phyloP scores from a whole-genome alignment of 2,888 invertebrate genomes.

The Xylocampa areola region DNA sequence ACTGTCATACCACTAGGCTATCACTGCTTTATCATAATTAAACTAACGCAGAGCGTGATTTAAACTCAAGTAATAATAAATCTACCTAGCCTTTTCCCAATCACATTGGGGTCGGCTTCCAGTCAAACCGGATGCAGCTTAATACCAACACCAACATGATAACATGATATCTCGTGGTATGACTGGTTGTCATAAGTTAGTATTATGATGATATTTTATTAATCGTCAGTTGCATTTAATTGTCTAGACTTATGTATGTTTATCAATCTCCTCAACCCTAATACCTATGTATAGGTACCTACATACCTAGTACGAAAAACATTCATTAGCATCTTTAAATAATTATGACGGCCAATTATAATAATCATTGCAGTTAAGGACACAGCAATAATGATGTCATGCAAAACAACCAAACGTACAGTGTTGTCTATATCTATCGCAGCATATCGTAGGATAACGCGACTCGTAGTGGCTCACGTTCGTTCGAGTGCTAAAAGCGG shows the following conservation, averaged over 20 bases:
- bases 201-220: no score
- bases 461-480: constrained; percentile 73
- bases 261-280: background rate
- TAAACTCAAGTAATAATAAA: no score
- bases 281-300: background rate
- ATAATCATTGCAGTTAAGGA: constrained; percentile 16
- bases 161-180: no score
- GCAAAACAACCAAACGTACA: constrained; percentile 73
- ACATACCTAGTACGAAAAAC: background rate
- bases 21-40: no score
- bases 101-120: no score
- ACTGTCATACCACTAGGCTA: no score
- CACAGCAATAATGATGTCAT: constrained; percentile 77
- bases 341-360: constrained; percentile 26
- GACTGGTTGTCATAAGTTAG: no score
- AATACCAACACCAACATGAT: no score
- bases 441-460: constrained; percentile 53
- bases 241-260: no score
- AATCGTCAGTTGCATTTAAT: background rate
- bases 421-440: constrained; percentile 33
- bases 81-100: no score
- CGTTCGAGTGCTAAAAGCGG: constrained; percentile 83
- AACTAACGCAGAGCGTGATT: no score
- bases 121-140: no score
- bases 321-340: constrained; percentile 1